phyloP scores from a whole-genome alignment of 2,797 vertebrate species.

The Sebastes kiyomatsui region DNA sequence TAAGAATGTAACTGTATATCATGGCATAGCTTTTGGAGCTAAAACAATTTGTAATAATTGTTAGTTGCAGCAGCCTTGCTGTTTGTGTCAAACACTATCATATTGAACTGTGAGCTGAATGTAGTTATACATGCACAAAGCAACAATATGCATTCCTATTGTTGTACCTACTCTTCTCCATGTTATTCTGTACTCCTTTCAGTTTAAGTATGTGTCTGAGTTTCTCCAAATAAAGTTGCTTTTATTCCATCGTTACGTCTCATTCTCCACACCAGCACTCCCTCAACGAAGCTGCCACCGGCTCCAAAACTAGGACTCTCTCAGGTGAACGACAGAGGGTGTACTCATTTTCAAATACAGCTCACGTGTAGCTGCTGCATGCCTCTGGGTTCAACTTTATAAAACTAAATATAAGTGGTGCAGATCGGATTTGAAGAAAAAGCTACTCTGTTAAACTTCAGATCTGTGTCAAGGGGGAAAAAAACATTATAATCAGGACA shows the following conservation, averaged over 20 bases:
- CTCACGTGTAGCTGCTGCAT: not conserved
- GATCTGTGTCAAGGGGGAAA: not conserved
- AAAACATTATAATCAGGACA: not conserved
- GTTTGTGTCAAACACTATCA: not conserved
- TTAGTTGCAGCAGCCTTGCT: not conserved
- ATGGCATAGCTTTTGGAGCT: not conserved
- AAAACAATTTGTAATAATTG: not conserved
- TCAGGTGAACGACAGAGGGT: not conserved
- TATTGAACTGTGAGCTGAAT: not conserved
- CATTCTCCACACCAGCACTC: not conserved
- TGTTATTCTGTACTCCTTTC: not conserved
- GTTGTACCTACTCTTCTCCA: not conserved
- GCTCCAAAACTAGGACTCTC: not conserved
- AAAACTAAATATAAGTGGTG: not conserved
- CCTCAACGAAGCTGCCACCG: not conserved
- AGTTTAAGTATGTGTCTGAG: not conserved
- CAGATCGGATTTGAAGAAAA: not conserved
- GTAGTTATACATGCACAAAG: not conserved
- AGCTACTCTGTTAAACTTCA: not conserved
- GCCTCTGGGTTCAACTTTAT: not conserved
- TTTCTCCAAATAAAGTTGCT: not conserved
- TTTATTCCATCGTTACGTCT: not conserved
- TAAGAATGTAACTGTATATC: not conserved
- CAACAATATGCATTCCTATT: not conserved
- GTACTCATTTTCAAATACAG: not conserved